phyloP scores from a whole-genome alignment of 92 coral and sea anemone genomes.

The Nematostella vectensis region DNA sequence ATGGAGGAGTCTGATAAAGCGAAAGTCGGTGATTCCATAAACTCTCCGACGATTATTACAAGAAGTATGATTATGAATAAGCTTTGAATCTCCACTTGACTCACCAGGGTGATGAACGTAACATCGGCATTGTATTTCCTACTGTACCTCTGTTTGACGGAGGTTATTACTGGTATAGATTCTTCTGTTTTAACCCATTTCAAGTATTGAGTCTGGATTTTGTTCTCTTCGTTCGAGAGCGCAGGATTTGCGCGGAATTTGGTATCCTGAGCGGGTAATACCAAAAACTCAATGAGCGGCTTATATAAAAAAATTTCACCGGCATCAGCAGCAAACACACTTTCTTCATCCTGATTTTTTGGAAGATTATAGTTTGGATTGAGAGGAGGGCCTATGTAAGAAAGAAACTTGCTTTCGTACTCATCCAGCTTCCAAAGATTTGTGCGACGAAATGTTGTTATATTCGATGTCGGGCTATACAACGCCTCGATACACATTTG shows the following conservation, averaged over 20 bases:
- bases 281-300: not conserved
- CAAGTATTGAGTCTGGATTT: not conserved
- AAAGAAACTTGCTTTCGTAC: conserved; percentile 4
- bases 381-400: conserved; percentile 34
- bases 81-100: conserved; percentile 37
- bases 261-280: conserved; percentile 1
- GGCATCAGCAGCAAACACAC: not conserved
- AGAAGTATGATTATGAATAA: conserved; percentile 57
- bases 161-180: not conserved
- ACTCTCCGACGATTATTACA: conserved; percentile 73
- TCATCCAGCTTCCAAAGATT: conserved; percentile 39
- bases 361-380: not conserved
- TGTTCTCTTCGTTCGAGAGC: no score
- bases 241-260: not conserved
- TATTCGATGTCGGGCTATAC: conserved; percentile 42
- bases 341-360: not conserved
- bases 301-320: not conserved
- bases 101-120: conserved; percentile 31
- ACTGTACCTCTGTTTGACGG: not conserved
- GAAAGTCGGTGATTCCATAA: conserved; percentile 79
- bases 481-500: conserved; percentile 72
- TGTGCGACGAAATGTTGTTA: conserved; percentile 28
- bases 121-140: conserved; percentile 15
- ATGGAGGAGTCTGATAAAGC: conserved; percentile 88
- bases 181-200: not conserved